Evolutionary conservation across 2,797 vertebrate genomes (phyloP).

Genomic region (Selene dorsalis): DNA sequence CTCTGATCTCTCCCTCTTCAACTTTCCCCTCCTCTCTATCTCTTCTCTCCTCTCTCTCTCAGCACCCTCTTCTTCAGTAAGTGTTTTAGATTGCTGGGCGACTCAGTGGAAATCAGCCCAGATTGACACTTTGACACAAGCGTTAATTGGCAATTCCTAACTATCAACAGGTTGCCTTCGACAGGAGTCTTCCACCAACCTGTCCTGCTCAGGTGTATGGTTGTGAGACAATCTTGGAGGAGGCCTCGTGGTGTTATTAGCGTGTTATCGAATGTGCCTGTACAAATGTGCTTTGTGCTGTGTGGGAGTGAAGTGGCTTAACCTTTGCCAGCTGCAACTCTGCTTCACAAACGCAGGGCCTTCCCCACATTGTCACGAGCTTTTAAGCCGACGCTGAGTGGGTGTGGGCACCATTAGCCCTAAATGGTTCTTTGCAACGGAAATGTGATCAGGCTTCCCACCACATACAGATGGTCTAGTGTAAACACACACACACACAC

Average conservation of each 20-base stretch:
- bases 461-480: conserved; percentile 10
- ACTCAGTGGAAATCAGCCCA: conserved; percentile 79
- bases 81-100: conserved; percentile 72
- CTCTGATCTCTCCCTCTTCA: conserved; percentile 46
- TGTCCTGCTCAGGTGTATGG: conserved; percentile 44
- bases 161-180: conserved; percentile 66
- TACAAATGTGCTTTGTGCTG: conserved; percentile 48
- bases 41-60: conserved; percentile 24
- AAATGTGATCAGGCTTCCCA: conserved; percentile 31
- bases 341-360: conserved; percentile 50
- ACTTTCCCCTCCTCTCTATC: conserved; percentile 31
- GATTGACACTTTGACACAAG: conserved; percentile 83
- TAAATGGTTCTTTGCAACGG: conserved; percentile 51
- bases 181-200: conserved; percentile 50
- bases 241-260: conserved; percentile 28
- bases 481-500: conserved; percentile 6
- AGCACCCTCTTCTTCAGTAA: conserved; percentile 55
- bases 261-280: conserved; percentile 29
- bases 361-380: conserved; percentile 59
- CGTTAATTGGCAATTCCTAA: conserved; percentile 81
- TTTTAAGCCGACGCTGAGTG: conserved; percentile 62
- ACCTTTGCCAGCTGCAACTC: conserved; percentile 31
- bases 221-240: conserved; percentile 27
- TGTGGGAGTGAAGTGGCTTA: conserved; percentile 47
- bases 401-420: conserved; percentile 58